Evolutionary conservation across 2,113 vertebrate species (phyloP), one percentile per base, ranked within the genome.

Genomic region (Naja naja): DNA sequence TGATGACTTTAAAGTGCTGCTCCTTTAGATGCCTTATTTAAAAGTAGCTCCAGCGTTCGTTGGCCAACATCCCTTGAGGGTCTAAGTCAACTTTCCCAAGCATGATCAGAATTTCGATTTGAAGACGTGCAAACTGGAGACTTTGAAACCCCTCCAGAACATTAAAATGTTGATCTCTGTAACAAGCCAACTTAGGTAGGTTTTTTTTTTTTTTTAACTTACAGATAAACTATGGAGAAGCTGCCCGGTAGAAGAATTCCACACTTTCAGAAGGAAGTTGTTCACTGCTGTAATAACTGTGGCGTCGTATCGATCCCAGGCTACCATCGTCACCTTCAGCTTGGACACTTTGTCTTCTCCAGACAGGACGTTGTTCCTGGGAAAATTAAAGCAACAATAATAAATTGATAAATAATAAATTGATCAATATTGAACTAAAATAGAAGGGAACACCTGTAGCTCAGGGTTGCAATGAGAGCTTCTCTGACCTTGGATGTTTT

Each of bases 301-400:
- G 89, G 96, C 96, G 69, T 99, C 99, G 0, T 97, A 97, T 16
- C 99, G 98, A 97, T 99, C 99, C 99, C 99, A 99, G 27, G 99
- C 98, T 74, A 99, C 99, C 99, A 99, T 99, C 30, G 99, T 99
- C 89, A 99, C 99, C 95, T 99, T 98, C 96, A 99, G 97, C 95
- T 99, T 99, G 85, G 98, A 98, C 69, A 98, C 97, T 96, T 99
- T 99, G 96, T 99, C 99, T 94, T 99, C 99, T 9, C 97, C 97
- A 92, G 97, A 98, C 30, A 96, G 91, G 54, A 97, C 92, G 47
- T 94, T 93, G 96, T 96, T 98, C 96, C 99, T 99, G 94, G 58
- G 95, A 52, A 94, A 95, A 93, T 93, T 54, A 94, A 81, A 81
- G 18, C 34, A 39, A 56, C 30, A 25, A 7, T 92, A 94, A 94